Evolutionary conservation across 2,113 vertebrate genomes (phyloP), one percentile per base, ranked within the genome.

Genomic region (Cnemophilus loriae): DNA sequence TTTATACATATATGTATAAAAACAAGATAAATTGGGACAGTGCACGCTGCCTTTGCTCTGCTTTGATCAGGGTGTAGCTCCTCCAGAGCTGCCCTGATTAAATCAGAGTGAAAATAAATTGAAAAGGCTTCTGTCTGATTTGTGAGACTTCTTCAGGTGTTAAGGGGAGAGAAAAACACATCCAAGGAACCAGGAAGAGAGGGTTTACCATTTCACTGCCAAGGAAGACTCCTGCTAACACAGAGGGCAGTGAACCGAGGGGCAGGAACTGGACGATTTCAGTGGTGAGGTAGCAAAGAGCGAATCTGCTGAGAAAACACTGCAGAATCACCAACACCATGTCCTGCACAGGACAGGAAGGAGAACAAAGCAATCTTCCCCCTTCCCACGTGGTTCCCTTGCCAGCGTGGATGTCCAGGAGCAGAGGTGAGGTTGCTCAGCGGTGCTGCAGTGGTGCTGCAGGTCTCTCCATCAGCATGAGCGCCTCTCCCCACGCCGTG

Each of bases 51-150:
- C 46, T 85, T 39, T 1, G 30, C 60, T 75, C 61, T 24, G 55
- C 96, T 96, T 97, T 97, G 96, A 96, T 96, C 55, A 2, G 46
- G 59, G 37, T 74, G 87, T 5, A 75, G 83, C 42, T 93, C 71
- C 63, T 93, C 79, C 41, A 69, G 65, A 84, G 89, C 61, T 89
- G 93, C 46, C 93, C 93, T 63, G 86, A 91, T 97, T 97, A 95
- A 79, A 94, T 95, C 93, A 95, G 47, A 81, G 53, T 3, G 70
- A 32, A n/a, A 56, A 83, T 71, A 84, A 87, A 89, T 63, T 87
- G 81, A 84, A 90, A 90, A 60, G 28, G 73, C 53, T 94, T 13
- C 19, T 70, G 68, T 87, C 61, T 90, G 65, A 70, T 89, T 49
- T 74, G 16, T 89, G 75, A 81, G 84, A 41, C 70, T 93, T 37